These are phyloP conservation scores for Catharus bicknelli DNA, from an alignment of 2,113 vertebrate species.

Conservation along the genomic window DNA sequence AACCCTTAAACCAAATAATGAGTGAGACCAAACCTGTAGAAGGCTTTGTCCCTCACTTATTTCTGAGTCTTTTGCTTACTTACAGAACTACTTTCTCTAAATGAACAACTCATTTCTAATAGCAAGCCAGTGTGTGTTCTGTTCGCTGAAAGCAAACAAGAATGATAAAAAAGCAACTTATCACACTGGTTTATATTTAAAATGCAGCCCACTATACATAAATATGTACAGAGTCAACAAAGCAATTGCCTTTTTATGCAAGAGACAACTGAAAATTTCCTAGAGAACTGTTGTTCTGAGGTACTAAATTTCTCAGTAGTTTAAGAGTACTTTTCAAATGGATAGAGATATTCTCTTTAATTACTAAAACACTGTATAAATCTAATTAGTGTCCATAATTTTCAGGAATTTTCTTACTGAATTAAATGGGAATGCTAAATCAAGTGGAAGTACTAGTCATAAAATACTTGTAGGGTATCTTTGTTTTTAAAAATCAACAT, in stretches of 20 bases:
- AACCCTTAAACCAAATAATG: neutral
- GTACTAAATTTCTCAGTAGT: constrained; percentile 27
- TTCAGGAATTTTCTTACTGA: neutral
- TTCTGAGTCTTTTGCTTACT: neutral
- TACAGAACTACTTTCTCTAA: constrained; percentile 7
- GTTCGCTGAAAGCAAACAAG: constrained; percentile 55
- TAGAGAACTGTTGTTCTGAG: constrained; percentile 36
- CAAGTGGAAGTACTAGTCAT: neutral
- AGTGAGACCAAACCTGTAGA: neutral
- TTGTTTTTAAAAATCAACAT: neutral
- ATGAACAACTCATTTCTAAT: constrained; percentile 32
- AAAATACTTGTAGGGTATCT: neutral
- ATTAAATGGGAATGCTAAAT: neutral
- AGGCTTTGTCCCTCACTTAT: neutral
- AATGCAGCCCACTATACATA: constrained; percentile 47
- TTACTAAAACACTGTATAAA: neutral
- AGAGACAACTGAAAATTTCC: neutral
- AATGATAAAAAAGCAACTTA: neutral
- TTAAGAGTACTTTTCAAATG: neutral
- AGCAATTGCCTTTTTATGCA: constrained; percentile 21
- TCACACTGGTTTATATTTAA: constrained; percentile 31
- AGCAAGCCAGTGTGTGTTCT: constrained; percentile 21
- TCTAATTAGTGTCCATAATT: neutral
- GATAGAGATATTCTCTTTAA: neutral
- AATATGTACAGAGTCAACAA: neutral